Conservation (phyloP, 2,113 vertebrate species). For the Enhydra lutris region DNA sequence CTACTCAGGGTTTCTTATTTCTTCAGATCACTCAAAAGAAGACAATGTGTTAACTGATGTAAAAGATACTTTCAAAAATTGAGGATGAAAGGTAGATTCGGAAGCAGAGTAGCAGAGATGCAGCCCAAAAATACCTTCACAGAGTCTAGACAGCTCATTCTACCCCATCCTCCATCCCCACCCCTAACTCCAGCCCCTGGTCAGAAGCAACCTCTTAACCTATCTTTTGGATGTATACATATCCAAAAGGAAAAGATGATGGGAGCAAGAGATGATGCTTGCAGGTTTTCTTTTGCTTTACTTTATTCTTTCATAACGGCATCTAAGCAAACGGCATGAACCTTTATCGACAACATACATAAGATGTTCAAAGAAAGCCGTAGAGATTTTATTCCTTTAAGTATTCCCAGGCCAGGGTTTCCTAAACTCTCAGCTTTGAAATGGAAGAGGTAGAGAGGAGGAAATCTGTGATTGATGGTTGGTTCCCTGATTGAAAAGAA, state of each 20-base stretch:
- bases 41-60: not conserved
- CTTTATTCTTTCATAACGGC: not conserved
- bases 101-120: not conserved
- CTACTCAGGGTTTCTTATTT: not conserved
- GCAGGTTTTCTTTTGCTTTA: not conserved
- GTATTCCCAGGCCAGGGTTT: not conserved
- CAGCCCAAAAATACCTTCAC: not conserved
- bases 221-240: not conserved
- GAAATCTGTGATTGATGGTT: not conserved
- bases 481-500: not conserved
- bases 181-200: not conserved
- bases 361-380: not conserved
- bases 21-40: not conserved
- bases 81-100: not conserved
- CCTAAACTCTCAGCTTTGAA: not conserved
- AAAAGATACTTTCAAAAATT: not conserved
- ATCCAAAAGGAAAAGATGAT: not conserved
- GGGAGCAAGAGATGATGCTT: not conserved
- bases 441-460: not conserved
- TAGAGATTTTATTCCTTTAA: not conserved
- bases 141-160: not conserved
- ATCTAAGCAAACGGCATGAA: not conserved
- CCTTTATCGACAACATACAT: not conserved
- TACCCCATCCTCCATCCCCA: not conserved
- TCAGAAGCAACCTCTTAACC: not conserved